Evolutionary conservation across 2,888 invertebrate genomes (phyloP), one percentile per base, ranked within the genome.

Genomic region (Leptinotarsa tumamoca): DNA sequence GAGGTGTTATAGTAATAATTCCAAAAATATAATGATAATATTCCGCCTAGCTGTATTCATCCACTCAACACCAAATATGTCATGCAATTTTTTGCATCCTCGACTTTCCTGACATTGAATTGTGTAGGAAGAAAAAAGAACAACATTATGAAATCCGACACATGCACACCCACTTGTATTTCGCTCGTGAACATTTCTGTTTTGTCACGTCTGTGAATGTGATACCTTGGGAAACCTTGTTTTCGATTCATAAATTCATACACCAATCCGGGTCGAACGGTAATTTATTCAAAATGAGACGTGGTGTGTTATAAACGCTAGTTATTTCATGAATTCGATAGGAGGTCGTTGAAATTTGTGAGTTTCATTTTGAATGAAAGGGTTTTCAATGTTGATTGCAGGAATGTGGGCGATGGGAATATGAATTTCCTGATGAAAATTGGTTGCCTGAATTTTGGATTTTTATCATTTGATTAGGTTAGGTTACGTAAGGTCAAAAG

Each of bases 121-220:
- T 33, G 33, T 18, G 27, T 33, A n/a, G 63, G 33, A 43, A 63
- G 10, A n/a, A 63, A 43, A 33, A 63, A 63, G 63, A 52, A 49
- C 50, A 66, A 66, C 69, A 71, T 75, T 78, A 71, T 78, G 75
- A 75, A 75, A 75, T 54, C 43, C 33, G 43, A 73, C 70, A 72
- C 73, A 71, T 67, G 72, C 72, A 56, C 56, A 67, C 17, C 58
- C 49, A 43, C 52, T 50, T 69, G 71, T 77, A 75, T 78, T 75
- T 76, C 67, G 66, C 71, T 58, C 50, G 68, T 67, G 67, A 67
- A 73, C 73, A 75, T 78, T 76, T 78, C 74, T 72, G 63, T 74
- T 79, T 78, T 73, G 76, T 79, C 79, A 79, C 79, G 79, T 79
- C 67, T 78, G 68, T 13, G 75, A 79, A 79, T 71, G 71, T 74